Conservation (phyloP, 2,797 vertebrate species). For the Gambelia wislizenii region DNA sequence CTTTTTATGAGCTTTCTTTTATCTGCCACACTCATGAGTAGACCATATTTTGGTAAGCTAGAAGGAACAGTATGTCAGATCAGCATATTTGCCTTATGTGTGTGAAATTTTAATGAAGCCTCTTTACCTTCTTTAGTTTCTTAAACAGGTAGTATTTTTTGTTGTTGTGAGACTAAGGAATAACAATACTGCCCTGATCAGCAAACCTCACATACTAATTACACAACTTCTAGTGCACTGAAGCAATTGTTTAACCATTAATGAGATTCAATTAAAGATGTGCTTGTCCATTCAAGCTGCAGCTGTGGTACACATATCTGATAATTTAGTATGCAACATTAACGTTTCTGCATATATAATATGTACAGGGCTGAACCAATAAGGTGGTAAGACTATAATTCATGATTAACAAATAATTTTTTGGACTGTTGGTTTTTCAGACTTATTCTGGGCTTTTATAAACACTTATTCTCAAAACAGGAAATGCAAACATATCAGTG, state of each 20-base stretch:
- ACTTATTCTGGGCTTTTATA: conserved; percentile 6
- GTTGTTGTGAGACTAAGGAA: conserved; percentile 8
- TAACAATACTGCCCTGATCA: conserved; percentile 43
- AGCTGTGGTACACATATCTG: background rate
- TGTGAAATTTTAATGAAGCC: conserved; percentile 55
- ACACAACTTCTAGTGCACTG: conserved; percentile 44
- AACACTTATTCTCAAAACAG: background rate
- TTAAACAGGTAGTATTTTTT: conserved; percentile 4
- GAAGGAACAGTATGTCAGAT: background rate
- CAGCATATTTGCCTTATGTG: conserved; percentile 22
- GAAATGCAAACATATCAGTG: conserved; percentile 17
- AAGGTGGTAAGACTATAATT: background rate
- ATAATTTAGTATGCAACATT: conserved; percentile 2
- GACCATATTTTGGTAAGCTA: background rate
- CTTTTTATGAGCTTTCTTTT: background rate
- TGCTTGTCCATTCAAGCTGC: conserved; percentile 29
- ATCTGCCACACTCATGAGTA: background rate
- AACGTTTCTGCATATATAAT: background rate
- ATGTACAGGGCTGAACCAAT: fast-evolving
- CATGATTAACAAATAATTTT: conserved; percentile 10
- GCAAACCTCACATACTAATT: conserved; percentile 44
- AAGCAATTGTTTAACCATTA: conserved; percentile 35
- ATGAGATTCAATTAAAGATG: conserved; percentile 31
- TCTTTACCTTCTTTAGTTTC: conserved; percentile 30
- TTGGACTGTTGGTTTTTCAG: conserved; percentile 30